Evolutionary conservation across 2,113 vertebrate genomes (phyloP), one percentile per base, ranked within the genome.

Genomic region (Semicossyphus pulcher): DNA sequence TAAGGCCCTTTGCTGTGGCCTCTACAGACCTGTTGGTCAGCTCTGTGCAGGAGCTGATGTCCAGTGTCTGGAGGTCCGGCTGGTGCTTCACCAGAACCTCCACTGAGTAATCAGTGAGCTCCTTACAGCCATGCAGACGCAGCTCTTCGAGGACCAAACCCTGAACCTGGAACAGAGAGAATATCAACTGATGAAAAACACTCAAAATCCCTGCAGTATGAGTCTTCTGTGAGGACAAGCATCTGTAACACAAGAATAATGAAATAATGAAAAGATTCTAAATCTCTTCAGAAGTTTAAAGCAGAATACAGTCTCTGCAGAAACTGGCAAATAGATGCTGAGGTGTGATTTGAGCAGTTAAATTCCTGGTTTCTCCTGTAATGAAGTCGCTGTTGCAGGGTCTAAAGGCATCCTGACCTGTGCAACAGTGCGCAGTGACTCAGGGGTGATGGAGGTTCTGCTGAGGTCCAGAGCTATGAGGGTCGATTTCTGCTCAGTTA

Each of bases 11-110:
- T 0, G 89, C 86, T 0, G 94, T 57, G 0, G 94, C 92, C 63
- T 93, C 62, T 11, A 93, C 81, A 0, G 94, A 92, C 62, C 90
- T 76, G 32, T 93, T 93, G 1, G 93, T 92, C 51, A 97, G 90
- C 69, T 94, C 94, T 0, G 92, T 90, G 85, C 95, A 97, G 56
- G 89, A 88, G 0, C 95, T 93, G 66, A 97, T 85, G 84, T 97
- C 94, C 88, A 96, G 83, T 16, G 37, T 91, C 36, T 62, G 91
- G 34, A 97, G 91, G 21, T 75, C 47, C 0, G 89, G 89, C 85
- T 96, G 95, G 31, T 93, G 91, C 58, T 49, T 83, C 72, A 96
- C 94, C 49, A 96, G 87, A 57, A 78, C 37, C 44, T 91, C 90
- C 48, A 97, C 64, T 0, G 95, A 93, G 76, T 94, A 94, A 63